Base-by-base conservation (phyloP, 2,797 vertebrate genomes). In the Anguilla megastoma region DNA sequence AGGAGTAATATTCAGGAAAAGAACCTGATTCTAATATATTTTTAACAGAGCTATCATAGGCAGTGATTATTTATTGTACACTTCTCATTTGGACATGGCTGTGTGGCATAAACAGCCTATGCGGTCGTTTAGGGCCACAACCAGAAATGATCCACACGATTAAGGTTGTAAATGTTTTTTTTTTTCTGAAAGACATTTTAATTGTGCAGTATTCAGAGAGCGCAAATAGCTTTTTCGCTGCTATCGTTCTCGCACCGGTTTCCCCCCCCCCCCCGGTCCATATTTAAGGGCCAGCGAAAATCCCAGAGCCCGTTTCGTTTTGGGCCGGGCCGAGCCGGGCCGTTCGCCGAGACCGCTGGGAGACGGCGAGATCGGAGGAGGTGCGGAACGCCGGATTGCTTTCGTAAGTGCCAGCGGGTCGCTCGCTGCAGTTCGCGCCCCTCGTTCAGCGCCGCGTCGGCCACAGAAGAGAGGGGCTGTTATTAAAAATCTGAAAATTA, bases 51-150 rank as follows among this genome's bases (percentile, higher is more conserved):
- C 96, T 96, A 95, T 95, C 94, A 98, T 97, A 95, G 96, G 94
- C 96, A 97, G 96, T 97, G 97, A 98, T 98, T 98, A 98, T 98
- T 98, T 97, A 96, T 97, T 95, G 96, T 95, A 97, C 96, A 95
- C 98, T 98, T 97, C 97, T 99, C 97, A 97, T 97, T 96, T 98
- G 98, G 98, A 97, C 41, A 5, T 45, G 41, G 41, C 41, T 45
- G 41, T 45, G 41, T 5, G 41, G 41, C 41, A 45, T 45, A 5
- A 45, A 45, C 41, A 1, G 41, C 5, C 41, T 45, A 45, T 45
- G 41, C 41, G 3, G 41, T 45, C 4, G 41, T 45, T 45, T 5
- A 45, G 41, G 41, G 41, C 41, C 41, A 45, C 41, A 45, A 45
- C 41, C 41, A 45, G 41, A 45, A 45, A 5, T 45, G 41, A 45